Evolutionary conservation across 2,888 invertebrate species (phyloP).

Genomic region (Sphaerophoria rueppellii): DNA sequence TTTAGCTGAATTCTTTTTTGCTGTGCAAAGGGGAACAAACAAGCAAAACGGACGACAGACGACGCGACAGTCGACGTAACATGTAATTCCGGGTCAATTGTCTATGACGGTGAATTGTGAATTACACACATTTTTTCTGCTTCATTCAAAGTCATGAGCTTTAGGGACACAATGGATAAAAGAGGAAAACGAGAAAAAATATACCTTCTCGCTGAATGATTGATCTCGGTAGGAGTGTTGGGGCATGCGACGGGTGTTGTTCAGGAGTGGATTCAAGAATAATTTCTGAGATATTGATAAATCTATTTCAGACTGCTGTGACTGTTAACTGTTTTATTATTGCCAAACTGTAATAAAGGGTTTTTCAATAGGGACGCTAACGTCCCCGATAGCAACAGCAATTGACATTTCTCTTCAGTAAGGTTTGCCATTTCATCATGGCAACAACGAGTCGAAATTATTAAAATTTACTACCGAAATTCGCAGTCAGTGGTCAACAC

Average conservation of each 20-base stretch:
- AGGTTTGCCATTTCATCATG: no score
- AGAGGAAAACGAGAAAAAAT: background rate
- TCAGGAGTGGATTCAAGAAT: background rate
- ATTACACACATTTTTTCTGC: constrained; percentile 40
- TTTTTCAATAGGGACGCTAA: no score
- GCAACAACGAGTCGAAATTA: no score
- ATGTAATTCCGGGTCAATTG: constrained; percentile 64
- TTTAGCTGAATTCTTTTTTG: constrained; percentile 1
- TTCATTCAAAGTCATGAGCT: constrained; percentile 23
- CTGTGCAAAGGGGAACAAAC: constrained; percentile 8
- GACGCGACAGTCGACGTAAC: background rate
- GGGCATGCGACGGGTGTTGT: no score
- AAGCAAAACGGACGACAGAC: constrained; percentile 10
- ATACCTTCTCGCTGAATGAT: constrained; percentile 31
- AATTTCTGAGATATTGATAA: background rate
- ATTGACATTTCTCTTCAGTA: no score
- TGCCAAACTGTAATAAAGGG: no score
- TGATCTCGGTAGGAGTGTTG: background rate
- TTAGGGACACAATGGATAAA: background rate
- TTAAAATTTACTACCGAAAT: no score
- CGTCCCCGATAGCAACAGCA: no score
- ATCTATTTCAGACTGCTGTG: no score
- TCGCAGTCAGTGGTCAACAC: no score
- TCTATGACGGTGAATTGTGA: constrained; percentile 61
- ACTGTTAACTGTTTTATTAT: no score